phyloP scores from a whole-genome alignment of 2,888 invertebrate species.

The Agriopis aurantiaria region DNA sequence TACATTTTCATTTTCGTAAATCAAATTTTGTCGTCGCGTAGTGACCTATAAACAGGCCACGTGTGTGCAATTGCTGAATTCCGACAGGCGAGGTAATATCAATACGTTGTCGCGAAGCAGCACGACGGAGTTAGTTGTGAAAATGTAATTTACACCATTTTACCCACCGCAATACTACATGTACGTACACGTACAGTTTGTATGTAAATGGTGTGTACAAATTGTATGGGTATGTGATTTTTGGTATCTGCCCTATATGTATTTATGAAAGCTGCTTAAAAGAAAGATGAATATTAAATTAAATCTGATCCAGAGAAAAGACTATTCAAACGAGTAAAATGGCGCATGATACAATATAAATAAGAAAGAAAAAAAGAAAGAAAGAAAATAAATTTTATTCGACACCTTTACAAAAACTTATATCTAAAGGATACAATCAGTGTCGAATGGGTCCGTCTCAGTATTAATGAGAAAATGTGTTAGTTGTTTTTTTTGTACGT shows the following conservation, averaged over 20 bases:
- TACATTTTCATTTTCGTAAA: background rate
- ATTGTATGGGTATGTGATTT: background rate
- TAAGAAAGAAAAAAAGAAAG: no score
- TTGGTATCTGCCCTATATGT: background rate
- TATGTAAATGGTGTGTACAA: background rate
- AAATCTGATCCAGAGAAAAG: no score
- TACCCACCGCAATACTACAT: background rate
- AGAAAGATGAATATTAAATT: background rate
- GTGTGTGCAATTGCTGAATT: conserved; percentile 22
- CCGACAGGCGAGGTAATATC: conserved; percentile 26
- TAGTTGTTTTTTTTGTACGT: no score
- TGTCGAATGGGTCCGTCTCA: no score
- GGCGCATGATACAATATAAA: no score
- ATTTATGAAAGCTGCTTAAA: background rate
- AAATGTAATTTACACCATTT: conserved; percentile 25
- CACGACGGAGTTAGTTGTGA: conserved; percentile 20
- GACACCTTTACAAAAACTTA: no score
- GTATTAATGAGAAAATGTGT: no score
- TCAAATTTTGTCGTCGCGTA: conserved; percentile 2
- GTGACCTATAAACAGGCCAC: background rate
- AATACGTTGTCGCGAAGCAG: conserved; percentile 28
- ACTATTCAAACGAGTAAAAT: no score
- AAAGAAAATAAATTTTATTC: no score
- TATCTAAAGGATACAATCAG: no score
- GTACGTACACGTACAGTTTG: background rate